Evolutionary conservation across 2,888 invertebrate genomes (phyloP), one percentile per base, ranked within the genome.

Genomic region (Silvanus unidentatus): DNA sequence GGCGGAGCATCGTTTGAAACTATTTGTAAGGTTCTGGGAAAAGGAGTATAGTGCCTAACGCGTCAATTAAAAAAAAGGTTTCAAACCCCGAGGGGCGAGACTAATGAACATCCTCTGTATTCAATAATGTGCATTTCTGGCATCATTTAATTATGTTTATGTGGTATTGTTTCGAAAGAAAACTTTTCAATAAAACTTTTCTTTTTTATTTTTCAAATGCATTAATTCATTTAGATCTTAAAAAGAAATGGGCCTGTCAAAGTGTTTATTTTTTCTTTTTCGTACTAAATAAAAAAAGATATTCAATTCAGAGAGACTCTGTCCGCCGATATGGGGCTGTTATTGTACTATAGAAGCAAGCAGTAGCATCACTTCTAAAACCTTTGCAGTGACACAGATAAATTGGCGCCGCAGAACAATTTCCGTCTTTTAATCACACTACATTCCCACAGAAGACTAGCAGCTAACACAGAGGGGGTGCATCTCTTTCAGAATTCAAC

Each of bases 381-480:
- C 62, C 59, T 59, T 55, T 55, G 46, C 48, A 40, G 58, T 67
- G 69, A 67, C 68, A 62, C 62, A 66, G 67, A 68, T 67, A 67
- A 69, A 69, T 67, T 65, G 65, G 65, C 63, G 63, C 67, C 66
- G 65, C 68, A 68, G 64, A 68, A 68, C 67, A 68, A 70, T 69
- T 69, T 66, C 68, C 68, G 67, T 66, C 68, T 68, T 67, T 68
- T 68, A 69, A 69, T 69, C 68, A 68, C 68, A 61, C 64, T 62
- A 63, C 65, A 65, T 64, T 65, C 64, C 61, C 62, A 58, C 57
- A 55, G 58, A 58, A 57, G 59, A 52, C 58, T 58, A 48, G 49
- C 46, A 16, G 37, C 16, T 37, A 37, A 9, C 22, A 22, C 22
- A 48, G 45, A 47, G 47, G 47, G 53, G 53, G 52, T 55, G 54